Conservation (phyloP, 1,140 invertebrate species). For the Gryllus bimaculatus region DNA sequence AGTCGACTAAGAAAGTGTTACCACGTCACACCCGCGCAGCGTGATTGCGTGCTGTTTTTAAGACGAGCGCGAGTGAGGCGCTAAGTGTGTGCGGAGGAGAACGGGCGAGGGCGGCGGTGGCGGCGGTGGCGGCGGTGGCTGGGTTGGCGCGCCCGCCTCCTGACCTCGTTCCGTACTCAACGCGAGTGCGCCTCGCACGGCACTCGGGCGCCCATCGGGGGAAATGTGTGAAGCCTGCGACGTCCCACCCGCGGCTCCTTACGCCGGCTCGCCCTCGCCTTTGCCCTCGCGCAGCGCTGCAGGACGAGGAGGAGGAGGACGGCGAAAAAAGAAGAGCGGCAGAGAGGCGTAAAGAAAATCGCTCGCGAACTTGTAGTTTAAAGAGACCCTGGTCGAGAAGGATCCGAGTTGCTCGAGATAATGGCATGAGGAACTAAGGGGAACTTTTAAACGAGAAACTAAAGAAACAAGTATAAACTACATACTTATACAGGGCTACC, state of each 20-base stretch:
- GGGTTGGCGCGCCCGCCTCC: no score
- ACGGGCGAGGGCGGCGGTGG: no score
- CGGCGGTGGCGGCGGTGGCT: no score
- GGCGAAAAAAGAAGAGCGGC: not conserved
- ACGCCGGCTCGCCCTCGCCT: not conserved
- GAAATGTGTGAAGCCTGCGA: not conserved
- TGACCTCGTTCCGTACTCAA: not conserved
- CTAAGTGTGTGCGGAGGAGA: no score
- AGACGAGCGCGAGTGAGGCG: no score
- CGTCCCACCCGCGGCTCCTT: not conserved
- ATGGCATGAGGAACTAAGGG: not conserved
- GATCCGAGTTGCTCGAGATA: not conserved
- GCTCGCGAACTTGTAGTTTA: not conserved
- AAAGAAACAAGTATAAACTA: conserved; percentile 3
- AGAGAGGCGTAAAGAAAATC: not conserved
- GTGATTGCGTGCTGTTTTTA: no score
- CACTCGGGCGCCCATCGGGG: not conserved
- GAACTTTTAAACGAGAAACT: not conserved
- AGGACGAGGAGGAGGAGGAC: not conserved
- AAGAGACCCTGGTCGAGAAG: not conserved
- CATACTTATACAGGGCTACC: not conserved
- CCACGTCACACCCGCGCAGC: no score
- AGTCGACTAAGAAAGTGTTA: no score
- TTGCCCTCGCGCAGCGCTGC: not conserved
- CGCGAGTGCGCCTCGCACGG: not conserved